Evolutionary conservation across 1,140 invertebrate genomes (phyloP), one percentile per base, ranked within the genome.

Genomic region (Drosophila sp.): DNA sequence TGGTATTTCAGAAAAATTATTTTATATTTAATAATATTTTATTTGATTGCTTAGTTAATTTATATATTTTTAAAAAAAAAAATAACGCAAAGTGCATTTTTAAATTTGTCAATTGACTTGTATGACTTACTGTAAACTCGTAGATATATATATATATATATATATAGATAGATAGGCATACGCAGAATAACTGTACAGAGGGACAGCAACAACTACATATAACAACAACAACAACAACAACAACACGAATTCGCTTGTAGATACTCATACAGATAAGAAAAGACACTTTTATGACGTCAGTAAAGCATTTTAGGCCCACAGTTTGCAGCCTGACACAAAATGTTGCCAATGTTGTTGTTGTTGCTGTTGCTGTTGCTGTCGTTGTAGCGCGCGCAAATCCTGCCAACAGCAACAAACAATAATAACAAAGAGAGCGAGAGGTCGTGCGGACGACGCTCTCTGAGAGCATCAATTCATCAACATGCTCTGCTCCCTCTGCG

Each of bases 281-380:
- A 89, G 80, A 83, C 76, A 89, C 76, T 89, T 87, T 89, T 83
- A 89, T 89, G 83, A 89, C 83, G 83, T 89, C 83, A 89, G 83
- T 89, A 83, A 78, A 89, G 53, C 84, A 83, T 89, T 89, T 89
- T 72, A 89, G 83, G 80, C 84, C 80, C 72, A 74, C 69, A 72
- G 61, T 73, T 54, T 79, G 71, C 76, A 57, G 65, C 64, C 72
- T 75, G 69, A 72, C 70, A 72, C 63, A 51, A 58, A 72, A 72
- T 65, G 71, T 40, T 56, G 66, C 66, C 45, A 41, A 7, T 54
- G 58, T 56, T 51, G 57, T 16, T 27, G 54, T 13, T 50, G 45
- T 18, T 63, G 57, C 18, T 63, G 27, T 54, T 50, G 53, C 25
- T 72, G 41, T 43, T 71, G 56, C 57, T 71, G 50, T 45, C 43